Percentiles rank a stretch among this genome's conserved stretches.
Evolutionary conservation across 1,140 invertebrate genomes (phyloP).

Genomic region (Agrypnia vestita): DNA sequence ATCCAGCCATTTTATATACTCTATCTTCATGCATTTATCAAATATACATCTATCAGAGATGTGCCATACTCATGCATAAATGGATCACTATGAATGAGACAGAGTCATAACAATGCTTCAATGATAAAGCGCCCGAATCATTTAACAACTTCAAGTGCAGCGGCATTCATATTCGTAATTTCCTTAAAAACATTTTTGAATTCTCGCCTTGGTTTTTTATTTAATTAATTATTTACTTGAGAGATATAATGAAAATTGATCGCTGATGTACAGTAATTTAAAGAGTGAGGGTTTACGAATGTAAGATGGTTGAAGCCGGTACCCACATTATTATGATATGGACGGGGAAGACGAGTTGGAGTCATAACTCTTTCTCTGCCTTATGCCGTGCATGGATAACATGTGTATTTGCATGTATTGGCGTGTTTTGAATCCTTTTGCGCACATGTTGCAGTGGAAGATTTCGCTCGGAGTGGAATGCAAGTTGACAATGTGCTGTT

Average conservation of each 20-base stretch:
- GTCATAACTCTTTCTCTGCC: constrained; percentile 74
- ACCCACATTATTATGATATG: constrained; percentile 52
- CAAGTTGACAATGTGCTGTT: constrained; percentile 83
- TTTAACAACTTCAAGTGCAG: background rate
- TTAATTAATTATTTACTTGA: too few species aligned
- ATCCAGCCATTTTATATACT: constrained; percentile 42
- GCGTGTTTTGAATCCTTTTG: constrained; percentile 80
- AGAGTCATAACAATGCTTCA: constrained; percentile 32
- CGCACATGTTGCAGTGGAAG: constrained; percentile 78
- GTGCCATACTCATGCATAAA: constrained; percentile 60
- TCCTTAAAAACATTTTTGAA: too few species aligned
- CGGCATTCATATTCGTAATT: background rate
- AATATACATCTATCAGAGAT: constrained; percentile 55
- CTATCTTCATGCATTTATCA: constrained; percentile 54
- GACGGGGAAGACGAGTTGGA: constrained; percentile 53
- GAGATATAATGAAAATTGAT: too few species aligned
- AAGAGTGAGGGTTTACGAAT: too few species aligned
- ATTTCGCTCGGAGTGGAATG: constrained; percentile 79
- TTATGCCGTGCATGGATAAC: constrained; percentile 80
- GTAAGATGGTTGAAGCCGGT: background rate
- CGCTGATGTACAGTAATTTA: too few species aligned
- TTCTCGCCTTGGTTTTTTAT: too few species aligned
- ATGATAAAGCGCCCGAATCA: background rate
- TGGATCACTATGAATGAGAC: constrained; percentile 31
- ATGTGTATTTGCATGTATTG: constrained; percentile 82